Evolutionary conservation across 2,888 invertebrate species (phyloP), one percentile per base, ranked within the genome.

Genomic region (Tuberolachnus salignus): DNA sequence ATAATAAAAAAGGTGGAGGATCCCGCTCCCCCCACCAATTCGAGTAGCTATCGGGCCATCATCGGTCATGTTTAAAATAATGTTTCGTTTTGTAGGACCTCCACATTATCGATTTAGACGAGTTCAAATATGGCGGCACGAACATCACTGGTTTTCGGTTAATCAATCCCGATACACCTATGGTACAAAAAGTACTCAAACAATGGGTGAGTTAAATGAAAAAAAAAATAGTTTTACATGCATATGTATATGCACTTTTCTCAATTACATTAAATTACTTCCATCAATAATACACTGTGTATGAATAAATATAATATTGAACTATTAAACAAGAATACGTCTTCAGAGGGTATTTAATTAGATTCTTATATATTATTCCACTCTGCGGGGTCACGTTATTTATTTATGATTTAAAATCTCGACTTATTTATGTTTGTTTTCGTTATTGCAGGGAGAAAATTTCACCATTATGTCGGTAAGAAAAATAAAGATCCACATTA

Each of bases 61-160:
- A 13, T 46, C 11, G 46, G 10, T 10, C 13, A 10, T 13, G 46
- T 46, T 46, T 10, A 13, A 13, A 13, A 2, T 46, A 3, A 44
- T 44, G 42, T 72, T 72, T 9, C 10, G 14, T 44, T 74, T 83
- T 84, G 3, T 85, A 95, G 94, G 97, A 97, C 86, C 88, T 97
- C 82, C 94, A 96, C 84, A 94, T 94, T 78, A 91, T 98, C 51
- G 93, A 97, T 86, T 88, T 97, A 84, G 94, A 95, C 84, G 94
- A 95, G 86, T 97, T 97, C 86, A 94, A 94, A 85, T 94, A 96
- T 86, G 94, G 95, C 11, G 97, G 97, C 49, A 96, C 97, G 42
- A 97, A 97, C 86, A 95, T 98, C 83, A 97, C 97, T 1, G 95
- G 96, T 8, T 91, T 97, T 84, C 90, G 96, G 82, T 87, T 98